Percentiles rank a stretch among this genome's conserved stretches.
These are phyloP conservation scores for Pogoniulus pusillus DNA, from an alignment of 2,797 vertebrate genomes.

Conservation along the genomic window DNA sequence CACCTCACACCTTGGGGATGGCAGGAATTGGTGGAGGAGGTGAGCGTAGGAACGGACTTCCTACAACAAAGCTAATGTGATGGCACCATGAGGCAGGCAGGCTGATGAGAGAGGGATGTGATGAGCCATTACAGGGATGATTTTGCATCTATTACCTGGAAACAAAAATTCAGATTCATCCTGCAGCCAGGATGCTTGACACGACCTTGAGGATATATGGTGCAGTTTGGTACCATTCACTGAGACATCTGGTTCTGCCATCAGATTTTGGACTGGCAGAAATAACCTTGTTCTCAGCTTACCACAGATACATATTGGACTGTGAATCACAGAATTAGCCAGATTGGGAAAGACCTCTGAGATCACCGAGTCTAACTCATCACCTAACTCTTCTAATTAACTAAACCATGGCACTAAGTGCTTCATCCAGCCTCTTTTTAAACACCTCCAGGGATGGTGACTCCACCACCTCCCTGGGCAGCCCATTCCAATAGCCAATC, in stretches of 20 bases:
- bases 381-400: no score
- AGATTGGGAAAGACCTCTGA: no score
- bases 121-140: neutral
- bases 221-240: neutral
- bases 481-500: no score
- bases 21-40: neutral
- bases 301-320: neutral
- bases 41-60: neutral
- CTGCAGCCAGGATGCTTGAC: neutral
- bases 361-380: no score
- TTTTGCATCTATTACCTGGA: neutral
- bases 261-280: neutral
- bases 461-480: no score
- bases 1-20: neutral
- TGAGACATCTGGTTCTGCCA: neutral
- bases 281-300: neutral
- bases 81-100: neutral
- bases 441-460: no score
- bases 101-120: neutral
- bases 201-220: neutral
- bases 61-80: rapidly evolving
- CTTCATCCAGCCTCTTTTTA: no score
- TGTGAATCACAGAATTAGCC: neutral
- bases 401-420: no score
- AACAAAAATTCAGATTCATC: neutral